A percentile compares a stretch with the other conserved stretches of the same genome.
These are phyloP conservation scores for Pseudoips prasinana DNA, from an alignment of 2,888 invertebrate genomes.

Conservation along the genomic window DNA sequence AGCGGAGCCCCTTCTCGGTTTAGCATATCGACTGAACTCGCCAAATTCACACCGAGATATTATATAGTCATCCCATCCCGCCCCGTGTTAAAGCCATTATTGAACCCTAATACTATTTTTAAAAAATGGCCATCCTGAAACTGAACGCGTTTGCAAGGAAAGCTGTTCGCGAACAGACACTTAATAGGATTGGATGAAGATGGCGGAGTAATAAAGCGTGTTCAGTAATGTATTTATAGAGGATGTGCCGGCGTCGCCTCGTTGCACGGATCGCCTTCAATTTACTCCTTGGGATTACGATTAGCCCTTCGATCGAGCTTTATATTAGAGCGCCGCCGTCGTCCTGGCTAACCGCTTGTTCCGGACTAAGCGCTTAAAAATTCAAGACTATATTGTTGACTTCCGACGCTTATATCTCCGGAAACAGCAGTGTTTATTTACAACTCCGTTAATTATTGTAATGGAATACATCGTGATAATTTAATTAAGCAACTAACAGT, in stretches of 20 bases:
- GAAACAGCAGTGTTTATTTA: slow-evolving; percentile 36
- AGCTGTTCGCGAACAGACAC: slow-evolving; percentile 66
- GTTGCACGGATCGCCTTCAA: slow-evolving; percentile 62
- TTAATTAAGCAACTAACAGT: slow-evolving; percentile 51
- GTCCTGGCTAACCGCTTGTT: slow-evolving; percentile 13
- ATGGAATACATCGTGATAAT: slow-evolving; percentile 59
- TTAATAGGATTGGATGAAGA: slow-evolving; percentile 79
- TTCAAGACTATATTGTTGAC: slow-evolving; percentile 27
- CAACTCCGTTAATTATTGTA: slow-evolving; percentile 56
- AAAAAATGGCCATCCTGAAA: slow-evolving; percentile 73
- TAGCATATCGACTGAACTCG: slow-evolving; percentile 70
- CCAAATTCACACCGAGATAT: slow-evolving; percentile 57
- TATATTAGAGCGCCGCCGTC: slow-evolving; percentile 34
- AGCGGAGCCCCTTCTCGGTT: slow-evolving; percentile 56
- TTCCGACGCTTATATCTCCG: slow-evolving; percentile 19
- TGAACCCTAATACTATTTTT: slow-evolving; percentile 74
- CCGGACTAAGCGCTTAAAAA: slow-evolving; percentile 23
- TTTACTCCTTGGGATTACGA: slow-evolving; percentile 63
- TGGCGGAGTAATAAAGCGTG: slow-evolving; percentile 78
- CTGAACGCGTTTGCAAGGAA: slow-evolving; percentile 57
- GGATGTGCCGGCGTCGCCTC: slow-evolving; percentile 58
- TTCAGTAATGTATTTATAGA: slow-evolving; percentile 78
- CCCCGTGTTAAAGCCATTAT: slow-evolving; percentile 71
- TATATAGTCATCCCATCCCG: slow-evolving; percentile 60
- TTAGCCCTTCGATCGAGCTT: slow-evolving; percentile 51